Base-by-base conservation (phyloP, 2,797 vertebrate species). In the Pelochelys cantorii region DNA sequence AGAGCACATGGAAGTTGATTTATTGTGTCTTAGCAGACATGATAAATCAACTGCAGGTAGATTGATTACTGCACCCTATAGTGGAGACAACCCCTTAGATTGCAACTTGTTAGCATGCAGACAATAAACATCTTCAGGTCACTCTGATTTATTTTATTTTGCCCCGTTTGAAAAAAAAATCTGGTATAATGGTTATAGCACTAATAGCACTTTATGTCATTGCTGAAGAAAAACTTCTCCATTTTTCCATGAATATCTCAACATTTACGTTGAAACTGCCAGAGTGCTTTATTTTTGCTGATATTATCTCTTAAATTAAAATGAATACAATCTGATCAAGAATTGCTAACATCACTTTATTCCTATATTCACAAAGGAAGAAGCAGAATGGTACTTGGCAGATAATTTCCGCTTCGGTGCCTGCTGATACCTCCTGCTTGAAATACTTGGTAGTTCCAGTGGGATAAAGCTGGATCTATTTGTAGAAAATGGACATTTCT, bases 331-430 rank as follows among this genome's bases (percentile, higher is more conserved):
- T 97, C 92, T 95, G 94, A 95, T 86, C 92, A 93, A 95, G 89
- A 97, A 85, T 92, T 74, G 15, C 82, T 93, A 89, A 78, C 89
- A 87, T 95, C 34, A n/a, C 84, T 93, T 95, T 96, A 87, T 94
- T 94, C 83, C 80, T 83, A 85, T 91, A n/a, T 92, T 94, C 90
- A 65, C 56, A 90, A 71, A 88, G 79, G 90, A 84, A 87, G 57
- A 29, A 93, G 82, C 22, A 82, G 89, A 93, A 95, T 52, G 90
- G 17, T 91, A 82, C 37, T 62, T 93, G 57, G 31, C 93, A 93
- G 89, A 94, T 96, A 93, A 93, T 92, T 97, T 97, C 92, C 15
- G 13, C 94, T 95, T 96, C 88, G 79, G 85, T 89, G 84, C 90
- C 86, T 95, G 83, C 92, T 90, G 82, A 90, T 94, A 90, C 92